These are phyloP conservation scores for Etheostoma cragini DNA, from an alignment of 2,113 vertebrate species.

Conservation along the genomic window DNA sequence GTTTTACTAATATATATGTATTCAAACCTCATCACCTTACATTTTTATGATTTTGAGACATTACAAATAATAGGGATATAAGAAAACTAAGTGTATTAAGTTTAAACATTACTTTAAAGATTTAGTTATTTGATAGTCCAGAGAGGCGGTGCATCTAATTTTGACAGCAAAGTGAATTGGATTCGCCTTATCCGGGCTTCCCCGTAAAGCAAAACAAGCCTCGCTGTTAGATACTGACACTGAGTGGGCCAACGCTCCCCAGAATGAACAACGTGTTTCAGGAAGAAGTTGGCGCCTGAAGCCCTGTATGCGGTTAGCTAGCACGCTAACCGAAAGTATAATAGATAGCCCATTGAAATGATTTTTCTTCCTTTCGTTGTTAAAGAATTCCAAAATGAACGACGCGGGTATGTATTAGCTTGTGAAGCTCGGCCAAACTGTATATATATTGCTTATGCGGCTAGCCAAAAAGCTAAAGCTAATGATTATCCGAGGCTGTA, in stretches of 20 bases:
- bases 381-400: conserved; percentile 59
- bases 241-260: conserved; percentile 10
- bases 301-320: conserved; percentile 55
- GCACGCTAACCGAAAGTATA: conserved; percentile 58
- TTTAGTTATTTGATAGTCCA: neutral
- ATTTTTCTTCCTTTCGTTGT: neutral
- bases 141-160: conserved; percentile 14
- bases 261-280: conserved; percentile 69
- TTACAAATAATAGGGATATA: neutral
- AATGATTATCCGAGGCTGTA: conserved; percentile 24
- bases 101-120: neutral
- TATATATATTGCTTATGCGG: neutral
- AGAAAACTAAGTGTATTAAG: neutral
- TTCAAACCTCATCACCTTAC: too few relatives aligned
- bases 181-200: neutral
- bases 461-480: conserved; percentile 18
- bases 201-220: conserved; percentile 51
- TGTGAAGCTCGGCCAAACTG: neutral
- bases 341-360: neutral
- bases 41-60: neutral
- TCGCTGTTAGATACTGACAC: neutral
- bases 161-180: accelerated
- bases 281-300: conserved; percentile 83
- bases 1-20: too few relatives aligned
- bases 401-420: conserved; percentile 73